Percentiles rank a stretch among this genome's conserved stretches.
phyloP scores from a whole-genome alignment of 2,113 vertebrate genomes.

The Callithrix jacchus region DNA sequence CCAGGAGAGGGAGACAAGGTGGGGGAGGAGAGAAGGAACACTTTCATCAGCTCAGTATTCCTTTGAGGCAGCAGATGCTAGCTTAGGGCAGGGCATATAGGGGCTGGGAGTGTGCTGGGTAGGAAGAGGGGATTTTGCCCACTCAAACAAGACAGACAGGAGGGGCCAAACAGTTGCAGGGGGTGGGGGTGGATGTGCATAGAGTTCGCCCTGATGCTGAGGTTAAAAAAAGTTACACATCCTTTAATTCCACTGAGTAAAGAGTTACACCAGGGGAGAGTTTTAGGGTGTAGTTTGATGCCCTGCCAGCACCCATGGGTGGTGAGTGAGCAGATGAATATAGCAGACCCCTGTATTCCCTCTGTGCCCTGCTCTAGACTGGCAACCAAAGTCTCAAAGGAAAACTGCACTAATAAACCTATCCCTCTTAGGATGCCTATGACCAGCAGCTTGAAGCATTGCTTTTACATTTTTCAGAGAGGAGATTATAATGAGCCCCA shows the following conservation, averaged over 20 bases:
- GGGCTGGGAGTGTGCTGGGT: accelerated
- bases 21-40: neutral
- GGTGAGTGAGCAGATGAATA: neutral
- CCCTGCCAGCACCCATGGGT: neutral
- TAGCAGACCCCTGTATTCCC: accelerated
- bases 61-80: neutral
- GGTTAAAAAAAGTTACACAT: neutral
- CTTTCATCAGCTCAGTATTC: accelerated
- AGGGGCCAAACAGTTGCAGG: neutral
- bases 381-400: neutral
- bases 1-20: neutral
- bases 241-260: neutral
- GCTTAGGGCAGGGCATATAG: neutral
- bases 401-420: neutral
- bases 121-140: neutral
- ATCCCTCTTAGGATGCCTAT: neutral
- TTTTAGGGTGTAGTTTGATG: neutral
- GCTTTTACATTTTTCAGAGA: neutral
- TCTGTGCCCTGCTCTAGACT: neutral
- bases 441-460: neutral
- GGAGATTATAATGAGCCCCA: neutral
- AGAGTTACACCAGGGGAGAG: neutral
- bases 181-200: no score
- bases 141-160: neutral
- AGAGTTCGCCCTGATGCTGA: neutral